Conservation (phyloP, 2,888 invertebrate species). For the Atrina japonica region DNA sequence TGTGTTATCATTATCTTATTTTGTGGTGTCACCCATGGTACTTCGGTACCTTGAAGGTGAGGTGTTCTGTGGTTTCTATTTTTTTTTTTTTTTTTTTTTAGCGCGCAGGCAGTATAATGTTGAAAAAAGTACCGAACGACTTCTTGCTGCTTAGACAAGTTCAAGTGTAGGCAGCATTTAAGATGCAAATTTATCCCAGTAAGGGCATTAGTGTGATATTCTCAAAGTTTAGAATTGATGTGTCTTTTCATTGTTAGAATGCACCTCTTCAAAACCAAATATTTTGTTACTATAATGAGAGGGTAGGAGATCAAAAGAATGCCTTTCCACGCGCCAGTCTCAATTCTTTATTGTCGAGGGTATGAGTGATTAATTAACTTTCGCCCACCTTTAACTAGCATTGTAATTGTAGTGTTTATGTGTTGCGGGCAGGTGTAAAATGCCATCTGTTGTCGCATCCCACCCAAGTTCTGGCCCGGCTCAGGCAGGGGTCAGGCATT, state of each 20-base stretch:
- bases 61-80: no score
- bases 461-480: constrained; percentile 24
- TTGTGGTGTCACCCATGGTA: no score
- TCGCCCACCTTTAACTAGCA: constrained; percentile 17
- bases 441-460: constrained; percentile 34
- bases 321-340: constrained; percentile 17
- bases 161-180: constrained; percentile 19
- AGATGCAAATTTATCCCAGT: constrained; percentile 16
- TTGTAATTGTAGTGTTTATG: constrained; percentile 33
- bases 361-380: constrained; percentile 34
- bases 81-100: no score
- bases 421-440: constrained; percentile 27
- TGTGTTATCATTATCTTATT: no score
- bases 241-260: neutral
- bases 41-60: no score
- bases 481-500: constrained; percentile 25
- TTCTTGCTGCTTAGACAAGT: neutral
- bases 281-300: constrained; percentile 16
- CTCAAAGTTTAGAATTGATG: neutral
- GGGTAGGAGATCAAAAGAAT: constrained; percentile 22
- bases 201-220: neutral
- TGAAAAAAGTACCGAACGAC: no score
- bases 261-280: constrained; percentile 13
- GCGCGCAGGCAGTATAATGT: no score
- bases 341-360: constrained; percentile 6